Percentiles rank a stretch among this genome's conserved stretches.
Evolutionary conservation across 2,113 vertebrate genomes (phyloP).

Genomic region (Salvelinus namaycush): DNA sequence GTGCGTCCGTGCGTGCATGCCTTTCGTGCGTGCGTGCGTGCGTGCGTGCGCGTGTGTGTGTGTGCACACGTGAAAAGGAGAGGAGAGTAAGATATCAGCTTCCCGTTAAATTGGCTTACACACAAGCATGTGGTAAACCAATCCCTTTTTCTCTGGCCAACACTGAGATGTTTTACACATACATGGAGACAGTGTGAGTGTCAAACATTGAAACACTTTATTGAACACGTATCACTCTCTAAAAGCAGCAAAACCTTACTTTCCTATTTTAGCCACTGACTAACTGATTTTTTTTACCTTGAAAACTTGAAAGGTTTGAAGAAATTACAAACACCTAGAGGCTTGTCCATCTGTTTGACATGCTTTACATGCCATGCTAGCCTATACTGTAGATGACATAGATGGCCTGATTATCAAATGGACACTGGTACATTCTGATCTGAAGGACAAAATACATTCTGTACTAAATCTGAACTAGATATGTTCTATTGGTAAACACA

Average conservation of each 20-base stretch:
- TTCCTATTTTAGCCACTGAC: conserved; percentile 10
- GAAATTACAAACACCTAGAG: conserved; percentile 9
- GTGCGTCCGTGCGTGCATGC: too few species aligned
- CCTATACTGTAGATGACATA: not conserved
- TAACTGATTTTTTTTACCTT: too few species aligned
- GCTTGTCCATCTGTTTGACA: not conserved
- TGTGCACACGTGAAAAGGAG: not conserved
- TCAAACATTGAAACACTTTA: conserved; percentile 1
- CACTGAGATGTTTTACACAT: not conserved
- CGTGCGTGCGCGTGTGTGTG: too few species aligned
- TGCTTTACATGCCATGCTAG: not conserved
- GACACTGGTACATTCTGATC: not conserved
- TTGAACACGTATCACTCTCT: too few species aligned
- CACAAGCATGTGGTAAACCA: conserved; percentile 15
- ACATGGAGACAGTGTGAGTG: not conserved
- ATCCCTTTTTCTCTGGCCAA: not conserved
- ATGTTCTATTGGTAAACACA: not conserved
- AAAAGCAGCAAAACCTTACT: not conserved
- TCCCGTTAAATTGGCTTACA: too few species aligned
- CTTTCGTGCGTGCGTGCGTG: not conserved
- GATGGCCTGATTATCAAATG: not conserved
- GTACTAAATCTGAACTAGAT: too few species aligned
- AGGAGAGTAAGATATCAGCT: too few species aligned
- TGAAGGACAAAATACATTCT: not conserved
- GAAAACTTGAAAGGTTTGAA: not conserved